Percentiles rank a stretch among this genome's conserved stretches.
These are phyloP conservation scores for Bubo scandiacus DNA, from an alignment of 2,113 vertebrate genomes.

Conservation along the genomic window DNA sequence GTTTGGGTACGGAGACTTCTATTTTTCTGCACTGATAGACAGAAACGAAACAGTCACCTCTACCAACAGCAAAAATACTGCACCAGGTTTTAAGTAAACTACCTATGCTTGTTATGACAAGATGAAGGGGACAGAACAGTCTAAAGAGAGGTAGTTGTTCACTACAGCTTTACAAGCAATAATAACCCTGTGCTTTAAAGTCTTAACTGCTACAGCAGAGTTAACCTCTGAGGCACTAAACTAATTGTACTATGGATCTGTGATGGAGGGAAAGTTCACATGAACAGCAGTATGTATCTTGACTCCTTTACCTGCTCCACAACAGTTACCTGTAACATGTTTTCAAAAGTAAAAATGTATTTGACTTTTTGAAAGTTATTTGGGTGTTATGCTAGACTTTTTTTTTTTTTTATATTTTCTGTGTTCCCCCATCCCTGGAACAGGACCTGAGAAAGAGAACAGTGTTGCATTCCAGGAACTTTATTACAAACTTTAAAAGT, in stretches of 20 bases:
- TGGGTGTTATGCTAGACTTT: not conserved
- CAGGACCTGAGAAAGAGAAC: not conserved
- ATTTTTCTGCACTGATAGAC: not conserved
- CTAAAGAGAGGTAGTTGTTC: not conserved
- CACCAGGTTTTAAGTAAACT: not conserved
- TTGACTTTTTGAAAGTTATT: not conserved
- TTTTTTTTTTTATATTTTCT: not conserved
- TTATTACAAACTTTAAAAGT: not conserved
- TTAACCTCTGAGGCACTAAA: not conserved
- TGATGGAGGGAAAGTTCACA: not conserved
- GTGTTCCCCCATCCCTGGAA: not conserved
- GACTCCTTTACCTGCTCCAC: not conserved
- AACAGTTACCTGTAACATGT: not conserved
- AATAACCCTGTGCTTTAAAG: not conserved
- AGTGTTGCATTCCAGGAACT: not conserved
- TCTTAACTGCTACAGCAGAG: not conserved
- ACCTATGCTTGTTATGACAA: rapidly evolving
- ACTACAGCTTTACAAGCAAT: not conserved
- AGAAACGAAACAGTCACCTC: not conserved
- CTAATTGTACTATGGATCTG: not conserved
- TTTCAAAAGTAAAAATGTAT: not conserved
- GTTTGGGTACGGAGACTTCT: not conserved
- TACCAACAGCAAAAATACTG: not conserved
- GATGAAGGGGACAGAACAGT: not conserved
- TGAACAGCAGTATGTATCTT: rapidly evolving